phyloP scores from a whole-genome alignment of 2,797 vertebrate genomes.

The Tenualosa ilisha region DNA sequence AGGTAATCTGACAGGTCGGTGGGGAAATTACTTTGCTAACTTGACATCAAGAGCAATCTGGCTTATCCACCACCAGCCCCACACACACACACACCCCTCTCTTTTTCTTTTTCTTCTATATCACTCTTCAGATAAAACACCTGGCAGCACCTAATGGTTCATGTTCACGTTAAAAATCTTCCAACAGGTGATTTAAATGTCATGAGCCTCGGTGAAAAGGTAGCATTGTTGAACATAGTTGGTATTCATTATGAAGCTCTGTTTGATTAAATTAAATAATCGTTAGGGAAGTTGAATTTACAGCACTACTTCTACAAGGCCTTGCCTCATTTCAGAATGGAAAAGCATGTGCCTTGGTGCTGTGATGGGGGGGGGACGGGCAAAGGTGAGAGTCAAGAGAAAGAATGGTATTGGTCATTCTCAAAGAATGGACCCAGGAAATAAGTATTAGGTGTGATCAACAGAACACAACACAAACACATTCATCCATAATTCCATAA shows the following conservation, averaged over 20 bases:
- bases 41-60: constrained; percentile 53
- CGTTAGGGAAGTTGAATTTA: background rate
- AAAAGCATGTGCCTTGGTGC: background rate
- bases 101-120: background rate
- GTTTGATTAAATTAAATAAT: background rate
- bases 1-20: constrained; percentile 61
- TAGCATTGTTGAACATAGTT: background rate
- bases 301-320: background rate
- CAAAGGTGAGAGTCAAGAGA: no score
- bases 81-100: no score
- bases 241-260: background rate
- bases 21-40: constrained; percentile 47
- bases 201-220: constrained; percentile 23
- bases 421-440: background rate
- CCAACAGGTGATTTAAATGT: constrained; percentile 60
- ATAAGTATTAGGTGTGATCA: background rate
- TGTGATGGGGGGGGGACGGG: background rate
- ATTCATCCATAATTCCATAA: background rate
- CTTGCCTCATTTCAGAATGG: background rate
- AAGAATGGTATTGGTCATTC: background rate
- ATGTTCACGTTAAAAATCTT: constrained; percentile 36
- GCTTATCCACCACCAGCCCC: background rate
- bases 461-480: background rate
- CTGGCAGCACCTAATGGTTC: constrained; percentile 29
- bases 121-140: background rate